phyloP scores from a whole-genome alignment of 30 jellyfish, hydroid and myxozoan genomes.

The Aurelia coerulea region DNA sequence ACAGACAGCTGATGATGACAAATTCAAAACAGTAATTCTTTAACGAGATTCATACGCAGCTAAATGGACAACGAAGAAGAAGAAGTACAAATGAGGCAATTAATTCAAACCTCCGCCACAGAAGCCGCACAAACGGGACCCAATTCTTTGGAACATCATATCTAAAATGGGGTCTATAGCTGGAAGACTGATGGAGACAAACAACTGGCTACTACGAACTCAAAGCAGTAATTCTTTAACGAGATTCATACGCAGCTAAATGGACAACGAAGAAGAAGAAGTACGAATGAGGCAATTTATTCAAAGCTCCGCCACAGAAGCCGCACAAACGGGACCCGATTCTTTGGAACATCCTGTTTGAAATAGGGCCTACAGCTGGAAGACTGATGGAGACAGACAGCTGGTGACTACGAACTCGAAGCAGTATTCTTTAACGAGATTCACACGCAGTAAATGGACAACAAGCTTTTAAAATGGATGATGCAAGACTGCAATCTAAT shows the following conservation, averaged over 20 bases:
- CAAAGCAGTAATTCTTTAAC: not conserved
- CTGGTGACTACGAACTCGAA: not conserved
- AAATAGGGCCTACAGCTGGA: too few species aligned
- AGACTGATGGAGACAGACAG: too few species aligned
- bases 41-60: not conserved
- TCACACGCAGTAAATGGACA: constrained; percentile 30
- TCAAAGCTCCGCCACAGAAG: too few species aligned
- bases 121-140: too few species aligned
- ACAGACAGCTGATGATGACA: not conserved
- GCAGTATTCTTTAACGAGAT: not conserved
- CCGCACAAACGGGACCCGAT: too few species aligned
- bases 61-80: not conserved
- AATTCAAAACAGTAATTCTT: not conserved
- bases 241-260: constrained; percentile 14
- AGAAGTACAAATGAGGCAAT: not conserved
- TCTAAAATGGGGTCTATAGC: too few species aligned
- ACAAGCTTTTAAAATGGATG: not conserved
- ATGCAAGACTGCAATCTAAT: constrained; percentile 23
- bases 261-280: not conserved
- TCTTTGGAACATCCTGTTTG: too few species aligned
- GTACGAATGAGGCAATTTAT: not conserved
- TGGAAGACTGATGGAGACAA: too few species aligned
- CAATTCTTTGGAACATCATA: too few species aligned
- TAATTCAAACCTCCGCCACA: too few species aligned
- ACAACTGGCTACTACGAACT: not conserved